Conservation (phyloP, 2,888 invertebrate genomes). For the Dione juno region DNA sequence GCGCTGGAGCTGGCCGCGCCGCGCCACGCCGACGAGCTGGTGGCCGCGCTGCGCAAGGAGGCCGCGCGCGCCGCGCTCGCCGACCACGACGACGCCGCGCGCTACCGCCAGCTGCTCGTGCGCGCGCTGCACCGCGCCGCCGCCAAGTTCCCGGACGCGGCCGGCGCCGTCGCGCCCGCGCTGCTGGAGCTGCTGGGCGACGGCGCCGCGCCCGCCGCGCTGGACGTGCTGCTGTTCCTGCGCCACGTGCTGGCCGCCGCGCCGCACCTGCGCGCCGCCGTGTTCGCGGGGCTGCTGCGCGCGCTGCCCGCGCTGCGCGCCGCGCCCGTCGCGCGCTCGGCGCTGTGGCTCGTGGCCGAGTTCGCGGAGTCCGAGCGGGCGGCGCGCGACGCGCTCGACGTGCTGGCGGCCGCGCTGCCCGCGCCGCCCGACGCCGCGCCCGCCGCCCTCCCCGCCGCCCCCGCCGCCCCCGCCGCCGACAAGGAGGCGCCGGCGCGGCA, state of each 20-base stretch:
- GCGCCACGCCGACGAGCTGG: constrained; percentile 97
- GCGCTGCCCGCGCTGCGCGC: constrained; percentile 94
- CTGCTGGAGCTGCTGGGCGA: constrained; percentile 96
- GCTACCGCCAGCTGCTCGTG: constrained; percentile 97
- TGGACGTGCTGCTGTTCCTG: constrained; percentile 97
- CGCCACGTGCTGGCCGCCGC: constrained; percentile 96
- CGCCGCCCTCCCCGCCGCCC: not conserved
- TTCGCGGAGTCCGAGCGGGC: constrained; percentile 92
- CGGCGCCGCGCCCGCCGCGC: constrained; percentile 94
- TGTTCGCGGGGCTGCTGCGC: constrained; percentile 93
- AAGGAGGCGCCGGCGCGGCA: constrained; percentile 81
- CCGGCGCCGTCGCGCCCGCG: constrained; percentile 96
- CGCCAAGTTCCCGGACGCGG: constrained; percentile 93
- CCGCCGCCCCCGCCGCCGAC: constrained; percentile 48
- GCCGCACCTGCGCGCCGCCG: constrained; percentile 86
- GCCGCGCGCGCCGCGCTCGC: constrained; percentile 94
- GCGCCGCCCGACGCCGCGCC: constrained; percentile 42
- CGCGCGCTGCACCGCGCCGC: constrained; percentile 96
- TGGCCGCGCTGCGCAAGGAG: constrained; percentile 94
- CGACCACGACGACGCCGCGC: constrained; percentile 97
- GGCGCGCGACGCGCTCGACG: constrained; percentile 90
- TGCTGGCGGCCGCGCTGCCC: constrained; percentile 80
- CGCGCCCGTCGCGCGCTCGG: constrained; percentile 95
- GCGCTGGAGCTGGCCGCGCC: constrained; percentile 96
- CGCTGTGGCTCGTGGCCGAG: constrained; percentile 98